A percentile compares a stretch with the other conserved stretches of the same genome.
phyloP scores from a whole-genome alignment of 2,113 vertebrate genomes.

The Grus americana region DNA sequence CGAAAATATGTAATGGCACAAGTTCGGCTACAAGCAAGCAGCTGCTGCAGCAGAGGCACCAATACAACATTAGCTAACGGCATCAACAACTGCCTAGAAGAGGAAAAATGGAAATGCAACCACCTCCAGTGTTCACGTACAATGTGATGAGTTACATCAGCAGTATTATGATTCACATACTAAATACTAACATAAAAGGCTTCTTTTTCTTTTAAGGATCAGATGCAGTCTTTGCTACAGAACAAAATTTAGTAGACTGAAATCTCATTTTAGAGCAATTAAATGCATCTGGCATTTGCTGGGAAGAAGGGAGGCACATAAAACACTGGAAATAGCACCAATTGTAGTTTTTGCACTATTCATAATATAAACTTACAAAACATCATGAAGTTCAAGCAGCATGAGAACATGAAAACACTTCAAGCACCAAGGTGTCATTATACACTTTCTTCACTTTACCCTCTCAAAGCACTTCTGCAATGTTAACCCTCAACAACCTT shows the following conservation, averaged over 20 bases:
- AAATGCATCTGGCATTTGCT: neutral
- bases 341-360: neutral
- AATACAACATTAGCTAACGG: neutral
- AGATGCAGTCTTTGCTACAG: neutral
- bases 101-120: neutral
- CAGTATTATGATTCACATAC: neutral
- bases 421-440: neutral
- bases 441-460: neutral
- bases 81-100: neutral
- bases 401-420: neutral
- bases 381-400: neutral
- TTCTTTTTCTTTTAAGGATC: neutral
- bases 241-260: neutral
- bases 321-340: neutral
- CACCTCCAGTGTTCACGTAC: neutral
- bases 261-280: neutral
- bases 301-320: neutral
- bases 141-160: neutral
- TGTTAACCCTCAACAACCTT: neutral
- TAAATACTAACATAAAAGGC: neutral
- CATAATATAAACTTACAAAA: neutral
- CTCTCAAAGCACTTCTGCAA: neutral
- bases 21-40: neutral
- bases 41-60: neutral
- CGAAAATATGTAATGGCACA: neutral